These are phyloP conservation scores for Rhynchotus rufescens DNA, from an alignment of 2,797 vertebrate species.

Conservation along the genomic window DNA sequence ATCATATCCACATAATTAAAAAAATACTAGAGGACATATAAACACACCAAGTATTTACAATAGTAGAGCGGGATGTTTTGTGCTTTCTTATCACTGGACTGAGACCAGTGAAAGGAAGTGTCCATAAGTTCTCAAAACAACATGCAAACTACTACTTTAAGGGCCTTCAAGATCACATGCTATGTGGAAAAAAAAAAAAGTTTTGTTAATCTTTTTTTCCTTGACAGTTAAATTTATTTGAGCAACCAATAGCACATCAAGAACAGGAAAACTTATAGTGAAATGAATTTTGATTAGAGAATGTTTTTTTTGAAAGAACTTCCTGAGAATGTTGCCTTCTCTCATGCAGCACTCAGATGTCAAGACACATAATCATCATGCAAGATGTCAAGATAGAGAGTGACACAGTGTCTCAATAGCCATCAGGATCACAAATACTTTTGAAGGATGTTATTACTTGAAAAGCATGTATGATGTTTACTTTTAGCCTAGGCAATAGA, in stretches of 20 bases:
- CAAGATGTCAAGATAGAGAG: not conserved
- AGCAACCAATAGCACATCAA: not conserved
- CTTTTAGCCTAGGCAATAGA: not conserved
- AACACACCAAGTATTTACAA: not conserved
- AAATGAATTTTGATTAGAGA: not conserved
- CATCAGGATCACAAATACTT: not conserved
- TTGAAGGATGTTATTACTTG: not conserved
- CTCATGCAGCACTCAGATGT: not conserved
- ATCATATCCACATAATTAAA: not conserved
- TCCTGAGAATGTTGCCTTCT: not conserved
- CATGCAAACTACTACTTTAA: not conserved
- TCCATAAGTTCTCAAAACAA: not conserved
- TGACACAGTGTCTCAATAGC: not conserved
- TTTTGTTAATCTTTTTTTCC: not conserved
- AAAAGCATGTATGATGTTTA: not conserved
- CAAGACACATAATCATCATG: not conserved
- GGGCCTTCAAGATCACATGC: not conserved
- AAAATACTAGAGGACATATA: rapidly evolving
- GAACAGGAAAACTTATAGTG: not conserved
- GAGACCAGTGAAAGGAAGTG: not conserved
- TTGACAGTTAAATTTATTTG: not conserved
- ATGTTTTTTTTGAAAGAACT: not conserved
- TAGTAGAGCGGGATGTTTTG: not conserved
- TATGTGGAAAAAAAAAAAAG: not conserved
- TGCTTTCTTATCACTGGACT: not conserved